These are phyloP conservation scores for Aphelenchoides besseyi DNA, from an alignment of 1,140 invertebrate genomes.

Conservation along the genomic window DNA sequence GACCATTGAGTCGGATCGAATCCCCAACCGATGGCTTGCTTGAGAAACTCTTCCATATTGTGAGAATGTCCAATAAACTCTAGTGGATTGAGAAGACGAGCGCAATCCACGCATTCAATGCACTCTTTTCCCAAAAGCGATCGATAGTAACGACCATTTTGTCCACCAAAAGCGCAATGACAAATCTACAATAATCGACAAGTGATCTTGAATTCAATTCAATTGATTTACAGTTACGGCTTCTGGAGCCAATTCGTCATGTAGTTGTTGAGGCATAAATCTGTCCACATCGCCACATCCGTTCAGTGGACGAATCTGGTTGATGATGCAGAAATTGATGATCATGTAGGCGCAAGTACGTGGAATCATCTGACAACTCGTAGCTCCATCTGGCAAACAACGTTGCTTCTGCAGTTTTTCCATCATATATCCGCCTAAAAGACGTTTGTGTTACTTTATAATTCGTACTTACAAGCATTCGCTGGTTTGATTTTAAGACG, in stretches of 20 bases:
- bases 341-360: neutral
- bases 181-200: neutral
- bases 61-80: slow-evolving; percentile 1
- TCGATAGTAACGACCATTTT: neutral
- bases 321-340: neutral
- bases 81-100: neutral
- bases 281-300: slow-evolving; percentile 1
- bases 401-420: neutral
- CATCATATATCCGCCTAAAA: too few relatives aligned
- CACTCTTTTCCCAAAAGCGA: neutral
- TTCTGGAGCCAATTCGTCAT: neutral
- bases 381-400: neutral
- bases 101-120: neutral
- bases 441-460: too few relatives aligned
- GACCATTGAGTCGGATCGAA: neutral
- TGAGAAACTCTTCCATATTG: neutral
- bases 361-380: neutral
- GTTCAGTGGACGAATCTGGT: neutral
- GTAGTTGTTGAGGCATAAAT: neutral
- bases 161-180: neutral
- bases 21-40: neutral
- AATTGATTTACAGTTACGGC: neutral
- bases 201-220: neutral
- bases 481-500: neutral
- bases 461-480: neutral